These are phyloP conservation scores for Lates calcarifer DNA, from an alignment of 2,113 vertebrate genomes.

Conservation along the genomic window DNA sequence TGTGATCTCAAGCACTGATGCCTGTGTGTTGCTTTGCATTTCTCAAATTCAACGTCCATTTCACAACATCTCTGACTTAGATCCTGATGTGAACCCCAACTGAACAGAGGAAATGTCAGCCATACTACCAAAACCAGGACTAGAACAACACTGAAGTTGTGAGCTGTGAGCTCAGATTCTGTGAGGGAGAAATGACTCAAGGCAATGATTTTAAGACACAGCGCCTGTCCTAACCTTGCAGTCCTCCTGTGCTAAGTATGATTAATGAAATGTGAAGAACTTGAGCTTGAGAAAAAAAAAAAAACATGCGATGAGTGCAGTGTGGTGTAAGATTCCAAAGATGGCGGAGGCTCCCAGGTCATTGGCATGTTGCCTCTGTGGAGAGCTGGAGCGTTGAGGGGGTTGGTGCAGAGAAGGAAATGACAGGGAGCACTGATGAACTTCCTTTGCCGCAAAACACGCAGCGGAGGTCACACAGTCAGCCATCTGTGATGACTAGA, in stretches of 20 bases:
- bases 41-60: conserved; percentile 14
- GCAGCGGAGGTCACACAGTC: conserved; percentile 55
- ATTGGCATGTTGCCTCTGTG: conserved; percentile 28
- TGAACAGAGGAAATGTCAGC: not conserved
- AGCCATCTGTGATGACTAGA: conserved; percentile 59
- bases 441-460: conserved; percentile 46
- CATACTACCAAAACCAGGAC: not conserved
- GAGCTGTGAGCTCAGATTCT: conserved; percentile 27
- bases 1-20: not conserved
- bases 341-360: conserved; percentile 41
- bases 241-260: conserved; percentile 25
- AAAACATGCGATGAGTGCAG: conserved; percentile 46
- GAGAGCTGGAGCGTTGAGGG: not conserved
- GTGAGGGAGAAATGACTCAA: conserved; percentile 22
- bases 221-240: conserved; percentile 17
- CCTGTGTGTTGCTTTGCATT: conserved; percentile 7
- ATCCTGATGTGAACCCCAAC: conserved; percentile 11
- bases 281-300: conserved; percentile 35
- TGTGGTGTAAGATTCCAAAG: conserved; percentile 59
- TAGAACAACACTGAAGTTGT: conserved; percentile 25
- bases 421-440: conserved; percentile 15
- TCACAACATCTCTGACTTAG: conserved; percentile 2
- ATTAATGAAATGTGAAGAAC: conserved; percentile 71
- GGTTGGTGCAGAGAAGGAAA: conserved; percentile 20
- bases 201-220: conserved; percentile 26